Evolutionary conservation across 2,888 invertebrate genomes (phyloP).

Genomic region (Schizaphis graminum): DNA sequence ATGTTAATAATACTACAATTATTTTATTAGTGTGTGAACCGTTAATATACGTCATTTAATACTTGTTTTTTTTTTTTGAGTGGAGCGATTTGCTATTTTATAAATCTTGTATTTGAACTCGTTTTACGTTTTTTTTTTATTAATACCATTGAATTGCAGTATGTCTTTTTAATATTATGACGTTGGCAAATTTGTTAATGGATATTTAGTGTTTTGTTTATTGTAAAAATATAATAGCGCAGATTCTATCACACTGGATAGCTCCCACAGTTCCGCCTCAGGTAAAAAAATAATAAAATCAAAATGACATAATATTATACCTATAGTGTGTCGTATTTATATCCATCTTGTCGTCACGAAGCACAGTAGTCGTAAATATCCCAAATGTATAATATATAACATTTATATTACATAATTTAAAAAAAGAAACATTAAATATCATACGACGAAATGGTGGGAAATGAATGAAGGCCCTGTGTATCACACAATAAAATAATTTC

Average conservation of each 20-base stretch:
- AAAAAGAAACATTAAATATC: neutral
- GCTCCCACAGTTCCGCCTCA: too few species aligned
- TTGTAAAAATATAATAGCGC: neutral
- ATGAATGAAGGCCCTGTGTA: neutral
- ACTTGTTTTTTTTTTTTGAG: neutral
- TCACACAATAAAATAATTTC: neutral
- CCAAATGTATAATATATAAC: too few species aligned
- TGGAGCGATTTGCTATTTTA: neutral
- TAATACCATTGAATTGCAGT: neutral
- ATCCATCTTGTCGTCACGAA: neutral
- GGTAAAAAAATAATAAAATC: neutral
- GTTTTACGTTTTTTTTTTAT: neutral
- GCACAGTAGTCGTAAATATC: too few species aligned
- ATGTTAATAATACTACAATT: neutral
- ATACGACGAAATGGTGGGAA: neutral
- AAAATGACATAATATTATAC: neutral
- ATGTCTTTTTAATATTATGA: neutral
- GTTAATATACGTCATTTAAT: neutral
- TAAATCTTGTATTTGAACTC: neutral
- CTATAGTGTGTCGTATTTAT: neutral
- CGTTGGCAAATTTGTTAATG: neutral
- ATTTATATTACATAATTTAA: neutral
- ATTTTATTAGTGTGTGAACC: neutral
- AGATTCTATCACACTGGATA: neutral
- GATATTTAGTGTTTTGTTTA: neutral